Evolutionary conservation across 2,113 vertebrate genomes (phyloP).

Genomic region (Sialia sialis): DNA sequence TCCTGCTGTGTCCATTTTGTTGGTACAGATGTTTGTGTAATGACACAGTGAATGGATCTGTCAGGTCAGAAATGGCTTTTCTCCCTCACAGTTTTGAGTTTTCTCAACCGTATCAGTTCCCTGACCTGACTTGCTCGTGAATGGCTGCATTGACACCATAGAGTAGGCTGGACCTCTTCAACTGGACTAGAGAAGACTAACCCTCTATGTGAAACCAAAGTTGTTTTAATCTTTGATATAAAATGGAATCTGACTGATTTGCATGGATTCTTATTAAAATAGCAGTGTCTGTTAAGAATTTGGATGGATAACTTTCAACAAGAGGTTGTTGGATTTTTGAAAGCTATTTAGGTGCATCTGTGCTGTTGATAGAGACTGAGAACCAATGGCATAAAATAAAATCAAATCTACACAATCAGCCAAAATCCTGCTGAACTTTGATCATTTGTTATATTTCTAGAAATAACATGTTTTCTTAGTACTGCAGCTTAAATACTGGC

Average conservation of each 20-base stretch:
- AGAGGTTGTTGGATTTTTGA: background rate
- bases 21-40: slow-evolving; percentile 18
- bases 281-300: background rate
- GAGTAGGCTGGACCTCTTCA: background rate
- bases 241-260: background rate
- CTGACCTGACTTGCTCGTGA: background rate
- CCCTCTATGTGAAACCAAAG: background rate
- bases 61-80: background rate
- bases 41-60: background rate
- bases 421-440: background rate
- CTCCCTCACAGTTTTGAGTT: background rate
- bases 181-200: background rate
- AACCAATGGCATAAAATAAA: background rate
- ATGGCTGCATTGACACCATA: background rate
- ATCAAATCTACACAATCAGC: background rate
- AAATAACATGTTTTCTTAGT: background rate
- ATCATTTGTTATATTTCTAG: background rate
- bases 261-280: background rate
- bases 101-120: background rate
- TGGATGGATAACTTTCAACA: background rate
- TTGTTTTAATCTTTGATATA: background rate
- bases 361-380: background rate
- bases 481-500: background rate
- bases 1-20: slow-evolving; percentile 15
- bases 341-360: background rate